A percentile compares a stretch with the other conserved stretches of the same genome.
phyloP scores from a whole-genome alignment of 2,797 vertebrate genomes.

The Acanthurus tractus region DNA sequence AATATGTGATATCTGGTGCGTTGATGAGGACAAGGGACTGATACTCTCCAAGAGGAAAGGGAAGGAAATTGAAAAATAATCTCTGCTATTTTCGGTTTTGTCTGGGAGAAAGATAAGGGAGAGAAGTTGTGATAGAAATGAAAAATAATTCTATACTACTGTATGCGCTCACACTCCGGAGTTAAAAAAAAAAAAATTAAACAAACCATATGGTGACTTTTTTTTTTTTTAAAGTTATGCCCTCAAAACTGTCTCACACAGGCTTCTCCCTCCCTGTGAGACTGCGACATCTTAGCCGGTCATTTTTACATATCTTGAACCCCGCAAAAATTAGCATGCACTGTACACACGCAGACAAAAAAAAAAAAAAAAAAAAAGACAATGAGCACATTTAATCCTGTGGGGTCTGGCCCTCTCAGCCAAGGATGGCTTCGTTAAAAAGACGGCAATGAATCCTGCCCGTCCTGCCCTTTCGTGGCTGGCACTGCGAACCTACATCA shows the following conservation, averaged over 20 bases:
- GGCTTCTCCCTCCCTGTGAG: conserved; percentile 31
- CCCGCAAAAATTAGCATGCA: conserved; percentile 17
- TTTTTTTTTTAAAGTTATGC: conserved; percentile 47
- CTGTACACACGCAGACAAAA: conserved; percentile 1
- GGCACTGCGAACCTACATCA: conserved; percentile 51
- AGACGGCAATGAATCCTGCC: conserved; percentile 29
- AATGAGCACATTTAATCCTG: no score
- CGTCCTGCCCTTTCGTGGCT: conserved; percentile 23
- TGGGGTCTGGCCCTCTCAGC: conserved; percentile 1
- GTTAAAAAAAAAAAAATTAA: conserved; percentile 37
- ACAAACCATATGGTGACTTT: conserved; percentile 47
- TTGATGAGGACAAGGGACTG: conserved; percentile 64
- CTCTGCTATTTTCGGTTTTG: conserved; percentile 72
- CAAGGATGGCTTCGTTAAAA: conserved; percentile 18
- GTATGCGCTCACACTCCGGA: conserved; percentile 36
- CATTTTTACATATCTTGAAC: conserved; percentile 43
- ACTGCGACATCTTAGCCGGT: conserved; percentile 16
- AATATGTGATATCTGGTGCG: conserved; percentile 65
- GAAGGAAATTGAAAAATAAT: conserved; percentile 81
- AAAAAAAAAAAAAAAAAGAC: no score
- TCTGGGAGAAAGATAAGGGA: conserved; percentile 69
- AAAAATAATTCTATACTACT: conserved; percentile 43
- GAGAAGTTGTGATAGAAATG: conserved; percentile 52
- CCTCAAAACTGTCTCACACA: conserved; percentile 52
- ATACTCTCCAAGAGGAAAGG: conserved; percentile 62